These are phyloP conservation scores for Salvelinus fontinalis DNA, from an alignment of 2,113 vertebrate genomes.

Conservation along the genomic window DNA sequence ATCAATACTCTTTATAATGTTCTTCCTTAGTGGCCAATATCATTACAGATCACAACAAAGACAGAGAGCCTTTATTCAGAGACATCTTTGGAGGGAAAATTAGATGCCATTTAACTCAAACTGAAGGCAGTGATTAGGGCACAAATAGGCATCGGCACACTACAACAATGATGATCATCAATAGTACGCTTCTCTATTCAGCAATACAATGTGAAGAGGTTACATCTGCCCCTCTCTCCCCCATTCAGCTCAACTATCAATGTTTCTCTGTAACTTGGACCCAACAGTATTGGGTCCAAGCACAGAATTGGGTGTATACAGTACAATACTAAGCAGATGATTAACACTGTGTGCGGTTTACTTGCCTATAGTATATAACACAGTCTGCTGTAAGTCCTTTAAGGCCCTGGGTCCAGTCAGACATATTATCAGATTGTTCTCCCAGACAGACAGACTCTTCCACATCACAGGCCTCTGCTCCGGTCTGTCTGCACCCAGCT, in stretches of 20 bases:
- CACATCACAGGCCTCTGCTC: neutral
- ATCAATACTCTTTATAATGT: slow-evolving; percentile 54
- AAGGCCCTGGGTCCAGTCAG: neutral
- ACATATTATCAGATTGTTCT: slow-evolving; percentile 50
- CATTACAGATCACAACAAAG: slow-evolving; percentile 40
- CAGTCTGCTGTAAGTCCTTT: slow-evolving; percentile 13
- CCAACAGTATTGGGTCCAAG: neutral
- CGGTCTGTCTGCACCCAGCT: neutral
- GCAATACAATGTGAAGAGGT: no score
- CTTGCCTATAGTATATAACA: neutral
- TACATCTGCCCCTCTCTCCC: no score
- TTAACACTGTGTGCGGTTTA: neutral
- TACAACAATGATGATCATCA: slow-evolving; percentile 28
- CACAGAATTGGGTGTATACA: slow-evolving; percentile 5
- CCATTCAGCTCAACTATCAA: no score
- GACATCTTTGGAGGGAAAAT: slow-evolving; percentile 23
- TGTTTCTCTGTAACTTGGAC: no score
- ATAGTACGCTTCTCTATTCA: neutral
- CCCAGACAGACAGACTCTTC: neutral
- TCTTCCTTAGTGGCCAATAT: slow-evolving; percentile 26
- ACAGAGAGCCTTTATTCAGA: neutral
- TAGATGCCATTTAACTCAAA: slow-evolving; percentile 22
- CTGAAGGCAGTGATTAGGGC: slow-evolving; percentile 30
- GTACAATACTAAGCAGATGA: neutral
- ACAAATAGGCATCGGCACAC: slow-evolving; percentile 31